Evolutionary conservation across 1,140 invertebrate species (phyloP), one percentile per base, ranked within the genome.

Genomic region (Penaeus chinensis): DNA sequence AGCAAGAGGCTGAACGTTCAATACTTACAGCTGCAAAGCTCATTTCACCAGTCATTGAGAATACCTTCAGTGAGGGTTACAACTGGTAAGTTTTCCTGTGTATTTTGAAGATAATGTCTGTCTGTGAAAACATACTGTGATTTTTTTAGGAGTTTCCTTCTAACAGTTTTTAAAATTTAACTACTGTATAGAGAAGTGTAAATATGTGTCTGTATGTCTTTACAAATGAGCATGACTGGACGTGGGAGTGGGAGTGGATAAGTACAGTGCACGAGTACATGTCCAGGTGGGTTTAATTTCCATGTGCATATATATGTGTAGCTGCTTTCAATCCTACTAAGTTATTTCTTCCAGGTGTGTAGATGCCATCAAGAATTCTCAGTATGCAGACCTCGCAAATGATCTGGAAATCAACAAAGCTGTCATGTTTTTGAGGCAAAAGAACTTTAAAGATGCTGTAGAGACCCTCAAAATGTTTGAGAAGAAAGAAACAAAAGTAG

Each of bases 361-460:
- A 24, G 95, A 96, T 90, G 93, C 95, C 77, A 96, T 98, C 71
- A 96, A 96, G 92, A 93, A 92, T 69, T 97, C 96, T 1, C 95
- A 95, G 60, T 96, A 97, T 91, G 93, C 95, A 18, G 93, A 94
- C 89, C 91, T 98, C 60, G 96, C 97, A 24, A 96, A 96, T 90
- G 97, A 98, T 92, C 93, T 99, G 82, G 97, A 99, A 93, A 96
- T 99, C 86, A 98, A 97, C 91, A 98, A 98, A 93, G 97, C 97
- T 0, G 95, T 98, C 78, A 96, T 97, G 91, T 97, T 95, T 92
- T 92, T 99, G 22, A 95, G 96, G 88, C 96, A 97, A 92, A 95
- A 96, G 87, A 96, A 98, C 91, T 94, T 98, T 20, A 94, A 96
- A 91, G 93, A 93, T 81, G 96, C 97, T 0, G 95, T 98, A 65